A percentile compares a stretch with the other conserved stretches of the same genome.
phyloP scores from a whole-genome alignment of 2,797 vertebrate genomes.

The Clarias laeviceps region DNA sequence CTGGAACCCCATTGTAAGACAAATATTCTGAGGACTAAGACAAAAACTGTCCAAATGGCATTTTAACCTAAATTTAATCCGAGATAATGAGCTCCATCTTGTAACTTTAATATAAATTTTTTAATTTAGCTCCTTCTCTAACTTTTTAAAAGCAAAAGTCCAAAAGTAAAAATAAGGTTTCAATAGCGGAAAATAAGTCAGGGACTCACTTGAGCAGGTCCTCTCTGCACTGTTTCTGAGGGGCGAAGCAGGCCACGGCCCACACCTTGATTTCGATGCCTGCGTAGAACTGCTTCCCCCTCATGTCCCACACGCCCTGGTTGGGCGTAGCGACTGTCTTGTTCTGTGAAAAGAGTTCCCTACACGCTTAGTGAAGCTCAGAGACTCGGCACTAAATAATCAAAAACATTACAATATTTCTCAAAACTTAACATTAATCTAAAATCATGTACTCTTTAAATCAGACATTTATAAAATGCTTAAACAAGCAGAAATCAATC shows the following conservation, averaged over 20 bases:
- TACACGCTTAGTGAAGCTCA: slow-evolving; percentile 80
- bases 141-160: background rate
- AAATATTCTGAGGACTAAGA: background rate
- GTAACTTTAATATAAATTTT: no score
- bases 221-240: slow-evolving; percentile 97
- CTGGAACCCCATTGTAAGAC: no score
- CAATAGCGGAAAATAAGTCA: background rate
- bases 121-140: background rate
- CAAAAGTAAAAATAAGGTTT: background rate
- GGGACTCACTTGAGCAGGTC: slow-evolving; percentile 95
- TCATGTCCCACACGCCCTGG: slow-evolving; percentile 99
- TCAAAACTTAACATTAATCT: background rate
- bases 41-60: background rate
- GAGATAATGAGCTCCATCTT: background rate
- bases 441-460: background rate
- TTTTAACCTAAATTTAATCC: background rate
- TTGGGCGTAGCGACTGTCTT: slow-evolving; percentile 99
- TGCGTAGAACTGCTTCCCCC: slow-evolving; percentile 98
- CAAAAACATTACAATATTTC: slow-evolving; percentile 31
- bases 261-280: slow-evolving; percentile 99
- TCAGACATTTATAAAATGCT: background rate
- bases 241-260: slow-evolving; percentile 98
- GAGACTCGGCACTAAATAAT: slow-evolving; percentile 32
- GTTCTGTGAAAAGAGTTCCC: slow-evolving; percentile 87
- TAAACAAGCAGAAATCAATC: background rate